Evolutionary conservation across 2,888 invertebrate genomes (phyloP), one percentile per base, ranked within the genome.

Genomic region (Aporophyla lueneburgensis): DNA sequence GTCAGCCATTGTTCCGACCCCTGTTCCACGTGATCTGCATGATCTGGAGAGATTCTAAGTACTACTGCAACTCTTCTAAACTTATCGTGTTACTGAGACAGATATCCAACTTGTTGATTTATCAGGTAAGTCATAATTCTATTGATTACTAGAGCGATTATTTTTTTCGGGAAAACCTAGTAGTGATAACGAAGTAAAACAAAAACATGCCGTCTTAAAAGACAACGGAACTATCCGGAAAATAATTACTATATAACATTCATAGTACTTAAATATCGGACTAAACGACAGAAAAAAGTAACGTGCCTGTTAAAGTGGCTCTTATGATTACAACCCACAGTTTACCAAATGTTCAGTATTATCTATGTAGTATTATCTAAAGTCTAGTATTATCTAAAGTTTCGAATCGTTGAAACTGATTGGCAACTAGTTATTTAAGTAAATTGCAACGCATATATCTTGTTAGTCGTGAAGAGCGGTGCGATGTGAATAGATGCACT

Each of bases 1-100:
- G 97, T 71, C 97, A 97, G 84, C 97, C 98, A 1, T 93, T 98
- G 68, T 97, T 99, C 88, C 97, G 98, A 58, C 98, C 99, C 0
- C 93, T 99, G 83, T 98, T 99, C 96, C 98, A 99, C 89, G 97
- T 98, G 0, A 97, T 99, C 59, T 99, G 99, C 89, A 97, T 99
- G 88, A 97, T 99, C 63, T 99, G 99, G 99, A 97, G 98, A 51
- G 98, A 98, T 91, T 99, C 99, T 1, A 97, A 97, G 86, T 99
- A 99, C 91, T 99, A 99, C 93, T 98, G 99, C 93, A 98, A 98
- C 91, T 98, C 99, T 0, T 97, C 98, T 0, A 98, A 99, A 92
- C 97, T 99, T 68, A 99, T 99, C 90, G 98, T 99, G 58, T 95
- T 99, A 74, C 96, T 99, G 67, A 98, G 98, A 90, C 98, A 99